Conservation (phyloP, 53 echinoderm and acorn worm species). For the Antedon mediterranea region DNA sequence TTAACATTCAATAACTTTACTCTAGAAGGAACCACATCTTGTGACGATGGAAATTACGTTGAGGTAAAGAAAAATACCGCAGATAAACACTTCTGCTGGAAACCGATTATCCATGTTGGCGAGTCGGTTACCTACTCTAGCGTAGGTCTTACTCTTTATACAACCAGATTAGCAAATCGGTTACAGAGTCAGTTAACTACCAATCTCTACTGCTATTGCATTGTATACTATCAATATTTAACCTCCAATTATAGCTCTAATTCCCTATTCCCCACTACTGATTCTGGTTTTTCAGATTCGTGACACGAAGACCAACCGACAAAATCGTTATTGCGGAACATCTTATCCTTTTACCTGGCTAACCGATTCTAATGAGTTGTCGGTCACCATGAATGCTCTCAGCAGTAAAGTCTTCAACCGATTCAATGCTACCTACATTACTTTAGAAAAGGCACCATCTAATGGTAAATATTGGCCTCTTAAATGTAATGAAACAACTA, state of each 20-base stretch:
- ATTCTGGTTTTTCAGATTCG: background rate
- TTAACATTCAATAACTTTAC: constrained; percentile 25
- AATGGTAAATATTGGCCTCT: constrained; percentile 14
- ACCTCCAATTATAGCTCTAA: no score
- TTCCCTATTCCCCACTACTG: no score
- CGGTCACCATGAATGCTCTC: constrained; percentile 3
- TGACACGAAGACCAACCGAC: background rate
- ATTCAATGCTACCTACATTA: constrained; percentile 18
- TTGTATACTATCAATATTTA: no score
- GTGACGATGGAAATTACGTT: constrained; percentile 19
- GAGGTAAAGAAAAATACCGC: constrained; percentile 9
- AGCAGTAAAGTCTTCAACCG: constrained; percentile 9
- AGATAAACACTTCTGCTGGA: no score
- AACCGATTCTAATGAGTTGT: constrained; percentile 26
- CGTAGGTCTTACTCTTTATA: no score
- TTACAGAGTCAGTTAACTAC: no score
- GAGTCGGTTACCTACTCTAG: no score
- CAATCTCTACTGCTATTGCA: no score
- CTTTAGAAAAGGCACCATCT: constrained; percentile 8
- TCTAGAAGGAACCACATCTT: constrained; percentile 17
- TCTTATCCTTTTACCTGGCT: constrained; percentile 31
- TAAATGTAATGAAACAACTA: no score
- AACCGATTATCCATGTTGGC: no score
- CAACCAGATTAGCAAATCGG: no score
- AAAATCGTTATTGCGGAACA: constrained; percentile 17